phyloP scores from a whole-genome alignment of 2,888 invertebrate species.

The Apodemia zela region DNA sequence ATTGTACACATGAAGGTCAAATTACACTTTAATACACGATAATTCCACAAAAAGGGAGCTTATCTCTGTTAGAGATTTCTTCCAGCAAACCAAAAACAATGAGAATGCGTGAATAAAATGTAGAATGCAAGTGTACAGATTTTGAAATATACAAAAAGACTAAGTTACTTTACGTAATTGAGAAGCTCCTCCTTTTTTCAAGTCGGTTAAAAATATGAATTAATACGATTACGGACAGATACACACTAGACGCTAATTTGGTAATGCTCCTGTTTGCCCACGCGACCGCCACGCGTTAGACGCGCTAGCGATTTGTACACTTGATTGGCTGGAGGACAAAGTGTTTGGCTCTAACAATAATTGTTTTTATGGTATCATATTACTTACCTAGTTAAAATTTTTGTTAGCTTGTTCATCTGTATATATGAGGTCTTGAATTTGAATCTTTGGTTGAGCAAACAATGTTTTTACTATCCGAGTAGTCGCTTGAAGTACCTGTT shows the following conservation, averaged over 20 bases:
- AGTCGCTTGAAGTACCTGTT: neutral
- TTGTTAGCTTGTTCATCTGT: neutral
- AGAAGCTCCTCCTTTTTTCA: too few species aligned
- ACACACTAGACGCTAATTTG: constrained; percentile 69
- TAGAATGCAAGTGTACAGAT: too few species aligned
- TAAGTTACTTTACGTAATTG: too few species aligned
- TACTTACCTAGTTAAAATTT: neutral
- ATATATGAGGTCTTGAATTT: neutral
- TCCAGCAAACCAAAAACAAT: too few species aligned
- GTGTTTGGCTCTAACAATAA: constrained; percentile 4
- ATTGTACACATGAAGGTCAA: too few species aligned
- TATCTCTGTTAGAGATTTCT: too few species aligned
- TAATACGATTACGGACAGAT: constrained; percentile 59
- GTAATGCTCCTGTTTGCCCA: constrained; percentile 66
- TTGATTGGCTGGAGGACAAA: constrained; percentile 60
- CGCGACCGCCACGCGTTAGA: constrained; percentile 64
- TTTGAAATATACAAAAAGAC: too few species aligned
- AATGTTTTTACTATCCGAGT: neutral
- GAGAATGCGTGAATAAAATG: too few species aligned
- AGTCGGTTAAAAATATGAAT: neutral
- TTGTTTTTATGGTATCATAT: constrained; percentile 15
- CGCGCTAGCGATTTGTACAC: constrained; percentile 68
- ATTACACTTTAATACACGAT: too few species aligned
- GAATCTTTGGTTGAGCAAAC: neutral
- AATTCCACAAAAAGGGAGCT: too few species aligned